Percentiles rank a stretch among this genome's conserved stretches.
phyloP scores from a whole-genome alignment of 2,888 invertebrate genomes.

The Dastarcus helophoroides region DNA sequence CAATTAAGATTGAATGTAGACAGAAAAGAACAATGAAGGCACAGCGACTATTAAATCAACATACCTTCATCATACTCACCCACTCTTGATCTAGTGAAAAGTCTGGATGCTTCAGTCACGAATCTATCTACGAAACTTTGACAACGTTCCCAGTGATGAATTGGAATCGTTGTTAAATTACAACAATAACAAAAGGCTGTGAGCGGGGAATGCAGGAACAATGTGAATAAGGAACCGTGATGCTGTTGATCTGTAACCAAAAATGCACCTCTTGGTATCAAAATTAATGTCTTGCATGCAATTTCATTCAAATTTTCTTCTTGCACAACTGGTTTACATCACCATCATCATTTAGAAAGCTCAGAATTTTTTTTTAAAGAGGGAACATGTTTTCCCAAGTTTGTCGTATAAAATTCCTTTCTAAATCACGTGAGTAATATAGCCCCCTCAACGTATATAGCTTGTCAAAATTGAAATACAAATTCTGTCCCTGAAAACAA shows the following conservation, averaged over 20 bases:
- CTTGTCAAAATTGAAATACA: slow-evolving; percentile 1
- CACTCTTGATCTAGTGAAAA: slow-evolving; percentile 70
- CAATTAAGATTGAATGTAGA: too few relatives aligned
- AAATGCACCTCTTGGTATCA: too few relatives aligned
- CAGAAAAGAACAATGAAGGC: not conserved
- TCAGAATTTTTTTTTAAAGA: too few relatives aligned
- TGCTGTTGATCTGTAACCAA: slow-evolving; percentile 58
- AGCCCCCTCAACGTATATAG: too few relatives aligned
- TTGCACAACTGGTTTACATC: too few relatives aligned
- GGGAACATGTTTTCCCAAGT: too few relatives aligned
- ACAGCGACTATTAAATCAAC: slow-evolving; percentile 15
- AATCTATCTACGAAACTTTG: slow-evolving; percentile 81
- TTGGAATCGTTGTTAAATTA: slow-evolving; percentile 73
- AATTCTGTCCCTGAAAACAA: too few relatives aligned
- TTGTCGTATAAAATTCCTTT: too few relatives aligned
- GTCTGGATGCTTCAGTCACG: slow-evolving; percentile 74
- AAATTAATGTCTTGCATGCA: too few relatives aligned
- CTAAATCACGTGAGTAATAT: too few relatives aligned
- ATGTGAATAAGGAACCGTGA: slow-evolving; percentile 86
- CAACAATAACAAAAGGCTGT: slow-evolving; percentile 87
- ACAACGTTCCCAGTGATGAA: slow-evolving; percentile 84
- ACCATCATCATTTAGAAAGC: too few relatives aligned
- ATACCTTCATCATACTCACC: slow-evolving; percentile 46
- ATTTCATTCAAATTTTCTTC: too few relatives aligned
- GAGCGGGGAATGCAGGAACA: slow-evolving; percentile 90